Evolutionary conservation across 2,113 vertebrate genomes (phyloP), one percentile per base, ranked within the genome.

Genomic region (Dipodomys ordii): DNA sequence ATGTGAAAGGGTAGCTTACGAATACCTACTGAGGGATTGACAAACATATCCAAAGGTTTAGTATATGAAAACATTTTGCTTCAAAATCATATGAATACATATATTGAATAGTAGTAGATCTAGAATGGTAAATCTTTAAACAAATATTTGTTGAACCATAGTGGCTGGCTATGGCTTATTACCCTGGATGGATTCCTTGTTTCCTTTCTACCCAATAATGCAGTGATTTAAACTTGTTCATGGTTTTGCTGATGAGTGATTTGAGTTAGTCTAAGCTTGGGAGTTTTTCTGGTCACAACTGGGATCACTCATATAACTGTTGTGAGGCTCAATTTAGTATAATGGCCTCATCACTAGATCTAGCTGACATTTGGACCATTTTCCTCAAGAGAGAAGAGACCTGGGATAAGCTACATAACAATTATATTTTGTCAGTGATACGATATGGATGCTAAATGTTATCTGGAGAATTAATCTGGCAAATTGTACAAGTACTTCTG

Each of bases 31-130:
- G 12, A 73, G 1, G 46, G 82, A 88, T 35, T 28, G 79, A 46
- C 53, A 87, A 80, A 95, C 28, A 85, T 8, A 62, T 81, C 12
- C 20, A 60, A 92, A 73, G 11, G 25, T 62, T 87, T 87, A 83
- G 35, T 22, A 19, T 88, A 79, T 57, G 3, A 79, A 74, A 60
- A 30, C 27, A 83, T 30, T 72, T 5, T n/a, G 32, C 53, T 77
- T 86, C 3, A 84, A 86, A 84, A 84, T 76, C 46, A 39, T 6
- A 83, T 35, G 8, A 78, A 68, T 73, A 53, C 30, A 64, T 74
- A 72, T 64, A 80, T 16, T 13, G 20, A 88, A 44, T 49, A 4
- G 7, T 32, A 80, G 53, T 10, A 57, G 68, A 10, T 20, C 27
- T 84, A 65, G 22, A 35, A 39, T 57, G 57, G 13, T 23, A 65